phyloP scores from a whole-genome alignment of 2,797 vertebrate species.

The Epinephelus coioides region DNA sequence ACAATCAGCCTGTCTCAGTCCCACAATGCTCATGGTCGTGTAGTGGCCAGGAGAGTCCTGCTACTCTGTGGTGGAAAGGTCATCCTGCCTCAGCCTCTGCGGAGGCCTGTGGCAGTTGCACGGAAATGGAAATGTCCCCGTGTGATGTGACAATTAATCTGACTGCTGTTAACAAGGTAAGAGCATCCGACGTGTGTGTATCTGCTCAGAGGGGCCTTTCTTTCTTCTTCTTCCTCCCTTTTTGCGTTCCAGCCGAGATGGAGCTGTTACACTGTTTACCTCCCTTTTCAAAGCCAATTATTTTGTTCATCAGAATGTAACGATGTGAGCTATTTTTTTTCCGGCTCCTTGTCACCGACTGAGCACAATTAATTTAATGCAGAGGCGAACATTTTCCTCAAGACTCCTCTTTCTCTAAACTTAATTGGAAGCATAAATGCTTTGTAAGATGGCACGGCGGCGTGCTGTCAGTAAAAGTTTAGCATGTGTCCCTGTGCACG shows the following conservation, averaged over 20 bases:
- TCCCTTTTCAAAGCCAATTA: slow-evolving; percentile 76
- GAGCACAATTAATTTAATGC: slow-evolving; percentile 73
- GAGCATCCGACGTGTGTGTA: slow-evolving; percentile 33
- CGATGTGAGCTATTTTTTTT: slow-evolving; percentile 57
- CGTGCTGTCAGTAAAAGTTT: slow-evolving; percentile 40
- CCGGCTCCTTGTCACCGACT: slow-evolving; percentile 52
- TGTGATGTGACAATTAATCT: slow-evolving; percentile 75
- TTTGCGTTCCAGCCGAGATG: slow-evolving; percentile 44
- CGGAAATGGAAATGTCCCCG: slow-evolving; percentile 68
- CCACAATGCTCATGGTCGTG: slow-evolving; percentile 42
- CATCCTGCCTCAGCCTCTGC: slow-evolving; percentile 45
- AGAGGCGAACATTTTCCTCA: slow-evolving; percentile 59
- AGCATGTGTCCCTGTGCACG: background rate
- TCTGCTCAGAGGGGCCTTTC: slow-evolving; percentile 28
- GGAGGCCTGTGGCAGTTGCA: slow-evolving; percentile 46
- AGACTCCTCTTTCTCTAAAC: slow-evolving; percentile 61
- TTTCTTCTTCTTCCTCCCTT: background rate
- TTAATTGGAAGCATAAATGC: slow-evolving; percentile 68
- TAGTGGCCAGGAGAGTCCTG: slow-evolving; percentile 45
- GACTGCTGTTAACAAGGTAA: slow-evolving; percentile 77
- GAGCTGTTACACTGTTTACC: slow-evolving; percentile 65
- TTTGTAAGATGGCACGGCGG: slow-evolving; percentile 51
- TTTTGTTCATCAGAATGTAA: slow-evolving; percentile 79
- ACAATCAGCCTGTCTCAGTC: slow-evolving; percentile 47
- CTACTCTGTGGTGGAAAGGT: slow-evolving; percentile 65